phyloP scores from a whole-genome alignment of 1,140 invertebrate genomes.

The Zelostemma sp. region DNA sequence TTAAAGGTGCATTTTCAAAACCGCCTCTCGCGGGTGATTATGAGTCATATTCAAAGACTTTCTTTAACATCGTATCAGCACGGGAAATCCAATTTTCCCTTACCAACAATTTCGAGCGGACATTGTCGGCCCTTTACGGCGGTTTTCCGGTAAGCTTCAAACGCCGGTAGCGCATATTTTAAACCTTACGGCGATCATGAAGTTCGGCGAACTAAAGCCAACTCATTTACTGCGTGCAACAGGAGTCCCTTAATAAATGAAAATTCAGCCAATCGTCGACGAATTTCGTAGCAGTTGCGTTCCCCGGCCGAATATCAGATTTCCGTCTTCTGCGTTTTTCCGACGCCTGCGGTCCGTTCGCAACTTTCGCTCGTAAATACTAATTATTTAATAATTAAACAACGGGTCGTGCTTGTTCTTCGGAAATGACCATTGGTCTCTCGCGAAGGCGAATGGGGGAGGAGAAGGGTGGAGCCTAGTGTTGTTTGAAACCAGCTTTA shows the following conservation, averaged over 20 bases:
- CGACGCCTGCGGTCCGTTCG: conserved; percentile 25
- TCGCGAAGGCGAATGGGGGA: conserved; percentile 20
- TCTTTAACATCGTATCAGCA: not conserved
- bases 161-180: not conserved
- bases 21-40: not conserved
- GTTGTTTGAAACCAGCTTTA: conserved; percentile 60
- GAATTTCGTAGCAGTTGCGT: too few species aligned
- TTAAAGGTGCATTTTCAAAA: not conserved
- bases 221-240: not conserved
- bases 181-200: not conserved
- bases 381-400: conserved; percentile 65
- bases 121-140: not conserved
- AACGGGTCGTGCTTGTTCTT: conserved; percentile 51
- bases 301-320: too few species aligned
- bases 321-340: not conserved
- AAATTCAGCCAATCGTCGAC: not conserved
- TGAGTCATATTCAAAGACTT: not conserved
- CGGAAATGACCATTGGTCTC: conserved; percentile 53
- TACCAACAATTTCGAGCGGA: not conserved
- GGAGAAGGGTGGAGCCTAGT: conserved; percentile 19
- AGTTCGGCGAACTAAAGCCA: not conserved
- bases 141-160: conserved; percentile 11
- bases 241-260: not conserved
- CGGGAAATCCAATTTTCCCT: not conserved
- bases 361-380: conserved; percentile 68